Conservation (phyloP, 2,888 invertebrate genomes). For the Xestia ashworthii region DNA sequence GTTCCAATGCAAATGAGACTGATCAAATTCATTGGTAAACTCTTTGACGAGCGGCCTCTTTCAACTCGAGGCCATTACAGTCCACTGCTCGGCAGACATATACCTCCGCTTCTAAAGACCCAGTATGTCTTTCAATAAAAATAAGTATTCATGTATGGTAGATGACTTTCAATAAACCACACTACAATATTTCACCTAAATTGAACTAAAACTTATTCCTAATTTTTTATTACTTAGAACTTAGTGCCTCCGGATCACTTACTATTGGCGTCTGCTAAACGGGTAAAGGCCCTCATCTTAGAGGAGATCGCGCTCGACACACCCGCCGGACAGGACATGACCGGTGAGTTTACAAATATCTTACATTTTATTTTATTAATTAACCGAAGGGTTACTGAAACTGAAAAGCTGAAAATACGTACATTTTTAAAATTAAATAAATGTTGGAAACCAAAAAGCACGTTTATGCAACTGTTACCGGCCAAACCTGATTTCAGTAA, state of each 20-base stretch:
- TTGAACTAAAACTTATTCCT: neutral
- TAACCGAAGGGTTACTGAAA: neutral
- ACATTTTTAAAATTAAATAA: no score
- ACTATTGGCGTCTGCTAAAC: slow-evolving; percentile 96
- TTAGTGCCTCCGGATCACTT: slow-evolving; percentile 96
- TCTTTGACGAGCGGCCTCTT: neutral
- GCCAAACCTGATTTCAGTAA: no score
- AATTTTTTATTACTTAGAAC: no score
- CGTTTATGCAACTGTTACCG: no score
- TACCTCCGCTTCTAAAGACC: neutral
- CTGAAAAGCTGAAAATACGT: no score
- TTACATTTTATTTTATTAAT: neutral
- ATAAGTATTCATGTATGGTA: neutral
- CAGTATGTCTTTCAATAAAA: neutral
- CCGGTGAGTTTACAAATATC: slow-evolving; percentile 68
- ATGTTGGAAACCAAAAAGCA: no score
- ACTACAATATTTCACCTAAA: neutral
- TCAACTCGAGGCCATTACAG: neutral
- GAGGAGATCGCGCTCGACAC: slow-evolving; percentile 98
- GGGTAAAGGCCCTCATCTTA: slow-evolving; percentile 97
- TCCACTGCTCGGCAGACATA: neutral
- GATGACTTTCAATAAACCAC: neutral
- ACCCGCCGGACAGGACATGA: slow-evolving; percentile 86
- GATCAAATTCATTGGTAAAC: neutral
- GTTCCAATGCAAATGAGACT: neutral